phyloP scores from a whole-genome alignment of 1,140 invertebrate genomes.

The Charaxes varanes region DNA sequence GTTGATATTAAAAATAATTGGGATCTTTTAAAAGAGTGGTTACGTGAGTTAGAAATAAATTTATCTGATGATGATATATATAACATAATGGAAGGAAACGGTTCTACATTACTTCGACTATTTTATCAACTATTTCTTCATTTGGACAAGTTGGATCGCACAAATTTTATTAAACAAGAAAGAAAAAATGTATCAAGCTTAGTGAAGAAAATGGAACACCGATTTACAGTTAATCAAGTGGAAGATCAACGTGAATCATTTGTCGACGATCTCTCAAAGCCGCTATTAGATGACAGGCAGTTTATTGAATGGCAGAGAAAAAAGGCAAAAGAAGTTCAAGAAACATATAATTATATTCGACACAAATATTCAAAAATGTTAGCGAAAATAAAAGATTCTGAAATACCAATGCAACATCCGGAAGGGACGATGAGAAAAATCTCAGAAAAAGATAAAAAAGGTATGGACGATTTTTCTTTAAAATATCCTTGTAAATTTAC shows the following conservation, averaged over 20 bases:
- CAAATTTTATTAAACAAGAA: constrained; percentile 72
- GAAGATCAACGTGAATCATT: constrained; percentile 32
- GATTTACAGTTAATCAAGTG: constrained; percentile 49
- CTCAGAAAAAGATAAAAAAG: constrained; percentile 38
- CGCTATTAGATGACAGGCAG: constrained; percentile 61
- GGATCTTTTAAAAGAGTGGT: constrained; percentile 67
- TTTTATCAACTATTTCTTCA: constrained; percentile 77
- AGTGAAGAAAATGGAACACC: constrained; percentile 51
- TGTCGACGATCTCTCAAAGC: constrained; percentile 56
- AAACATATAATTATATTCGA: constrained; percentile 49
- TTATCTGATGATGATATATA: constrained; percentile 64
- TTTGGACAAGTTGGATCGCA: constrained; percentile 74
- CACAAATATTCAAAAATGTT: constrained; percentile 55
- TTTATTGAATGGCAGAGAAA: constrained; percentile 74
- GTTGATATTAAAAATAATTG: constrained; percentile 71
- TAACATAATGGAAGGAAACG: constrained; percentile 70
- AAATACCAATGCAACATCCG: constrained; percentile 23
- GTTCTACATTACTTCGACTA: constrained; percentile 67
- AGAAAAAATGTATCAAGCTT: constrained; percentile 58
- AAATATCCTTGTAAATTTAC: constrained; percentile 51
- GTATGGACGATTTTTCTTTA: constrained; percentile 51
- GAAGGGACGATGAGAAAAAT: constrained; percentile 19
- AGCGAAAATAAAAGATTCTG: constrained; percentile 36
- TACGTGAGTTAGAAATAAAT: constrained; percentile 67
- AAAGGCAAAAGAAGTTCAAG: constrained; percentile 59